These are phyloP conservation scores for Mylabris sibirica DNA, from an alignment of 2,888 invertebrate genomes.

Conservation along the genomic window DNA sequence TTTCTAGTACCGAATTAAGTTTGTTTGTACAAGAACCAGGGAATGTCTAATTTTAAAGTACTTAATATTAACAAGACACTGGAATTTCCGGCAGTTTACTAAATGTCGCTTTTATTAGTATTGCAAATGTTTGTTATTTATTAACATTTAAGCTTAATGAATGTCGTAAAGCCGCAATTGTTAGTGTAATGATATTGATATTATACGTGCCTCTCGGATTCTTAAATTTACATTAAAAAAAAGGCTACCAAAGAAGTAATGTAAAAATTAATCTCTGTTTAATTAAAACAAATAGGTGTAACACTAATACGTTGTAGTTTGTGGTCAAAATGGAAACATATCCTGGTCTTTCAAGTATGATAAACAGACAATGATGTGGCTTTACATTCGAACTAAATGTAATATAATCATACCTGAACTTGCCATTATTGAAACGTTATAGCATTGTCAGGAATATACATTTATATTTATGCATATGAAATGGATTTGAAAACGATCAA, in stretches of 20 bases:
- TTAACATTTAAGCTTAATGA: constrained; percentile 7
- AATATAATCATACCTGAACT: constrained; percentile 38
- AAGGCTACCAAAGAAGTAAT: too few relatives aligned
- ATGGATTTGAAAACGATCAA: constrained; percentile 53
- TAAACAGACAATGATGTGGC: neutral
- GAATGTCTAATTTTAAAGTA: constrained; percentile 14
- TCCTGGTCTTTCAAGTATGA: neutral
- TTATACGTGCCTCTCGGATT: neutral
- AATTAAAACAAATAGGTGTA: neutral
- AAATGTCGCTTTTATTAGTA: constrained; percentile 13
- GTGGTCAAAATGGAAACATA: neutral
- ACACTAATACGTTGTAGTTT: neutral
- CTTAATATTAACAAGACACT: constrained; percentile 11
- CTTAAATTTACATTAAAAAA: neutral
- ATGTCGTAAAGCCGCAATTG: neutral
- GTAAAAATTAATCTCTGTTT: neutral
- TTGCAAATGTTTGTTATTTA: constrained; percentile 12
- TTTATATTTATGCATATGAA: constrained; percentile 58
- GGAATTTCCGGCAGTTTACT: constrained; percentile 12
- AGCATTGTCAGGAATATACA: constrained; percentile 42
- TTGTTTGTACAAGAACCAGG: neutral
- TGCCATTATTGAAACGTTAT: constrained; percentile 53
- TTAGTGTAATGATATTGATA: constrained; percentile 2
- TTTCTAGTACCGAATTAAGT: neutral
- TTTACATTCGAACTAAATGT: constrained; percentile 38